These are phyloP conservation scores for Premnoplex brunnescens DNA, from an alignment of 2,797 vertebrate species.

Conservation along the genomic window DNA sequence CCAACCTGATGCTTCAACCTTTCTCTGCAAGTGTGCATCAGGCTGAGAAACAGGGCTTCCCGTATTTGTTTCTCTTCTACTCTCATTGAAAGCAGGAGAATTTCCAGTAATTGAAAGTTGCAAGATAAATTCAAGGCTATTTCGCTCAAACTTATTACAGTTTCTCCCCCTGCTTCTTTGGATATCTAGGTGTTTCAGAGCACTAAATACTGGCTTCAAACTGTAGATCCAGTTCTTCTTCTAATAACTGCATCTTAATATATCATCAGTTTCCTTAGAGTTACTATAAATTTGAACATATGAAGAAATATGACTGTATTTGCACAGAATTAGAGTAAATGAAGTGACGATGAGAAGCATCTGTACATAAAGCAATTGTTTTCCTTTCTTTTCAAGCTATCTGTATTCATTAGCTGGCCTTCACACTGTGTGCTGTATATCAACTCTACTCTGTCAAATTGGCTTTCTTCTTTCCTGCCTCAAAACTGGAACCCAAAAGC, in stretches of 20 bases:
- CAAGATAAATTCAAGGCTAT: background rate
- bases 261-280: background rate
- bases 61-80: background rate
- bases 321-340: conserved; percentile 1
- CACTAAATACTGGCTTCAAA: background rate
- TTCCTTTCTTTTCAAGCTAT: conserved; percentile 59
- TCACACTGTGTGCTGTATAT: conserved; percentile 24
- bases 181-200: background rate
- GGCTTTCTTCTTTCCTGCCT: conserved; percentile 43
- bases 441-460: conserved; percentile 12
- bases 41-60: background rate
- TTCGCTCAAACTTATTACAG: background rate
- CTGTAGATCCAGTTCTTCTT: background rate
- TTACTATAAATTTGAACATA: background rate
- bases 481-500: conserved; percentile 32
- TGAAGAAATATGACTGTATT: background rate
- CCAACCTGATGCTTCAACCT: background rate
- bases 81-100: background rate
- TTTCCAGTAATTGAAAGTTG: background rate
- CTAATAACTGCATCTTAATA: background rate
- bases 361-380: conserved; percentile 41
- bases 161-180: background rate
- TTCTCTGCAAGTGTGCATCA: background rate
- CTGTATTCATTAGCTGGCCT: conserved; percentile 59
- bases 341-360: background rate